Evolutionary conservation across 2,888 invertebrate species (phyloP).

Genomic region (Marronus borbonicus): DNA sequence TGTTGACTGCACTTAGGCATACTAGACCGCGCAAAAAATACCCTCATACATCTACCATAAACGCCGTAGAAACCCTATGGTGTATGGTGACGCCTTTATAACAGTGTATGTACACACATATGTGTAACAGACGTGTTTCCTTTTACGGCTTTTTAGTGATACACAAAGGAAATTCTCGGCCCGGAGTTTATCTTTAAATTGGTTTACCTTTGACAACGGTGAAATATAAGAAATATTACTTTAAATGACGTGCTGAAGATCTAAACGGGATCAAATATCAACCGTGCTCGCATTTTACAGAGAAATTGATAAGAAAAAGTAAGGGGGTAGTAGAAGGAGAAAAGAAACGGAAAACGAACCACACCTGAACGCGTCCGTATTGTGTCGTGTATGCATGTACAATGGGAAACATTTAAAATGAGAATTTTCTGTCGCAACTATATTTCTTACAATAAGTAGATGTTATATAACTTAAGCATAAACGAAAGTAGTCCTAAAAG

Average conservation of each 20-base stretch:
- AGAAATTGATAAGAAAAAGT: conserved; percentile 47
- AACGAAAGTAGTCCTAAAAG: too few relatives aligned
- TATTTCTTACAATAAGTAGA: too few relatives aligned
- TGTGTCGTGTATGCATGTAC: too few relatives aligned
- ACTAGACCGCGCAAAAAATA: too few relatives aligned
- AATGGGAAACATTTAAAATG: too few relatives aligned
- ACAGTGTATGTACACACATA: too few relatives aligned
- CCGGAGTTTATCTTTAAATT: conserved; percentile 52
- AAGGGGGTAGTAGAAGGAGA: background rate
- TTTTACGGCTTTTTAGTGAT: conserved; percentile 47
- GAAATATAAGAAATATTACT: conserved; percentile 57
- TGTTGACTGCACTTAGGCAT: too few relatives aligned
- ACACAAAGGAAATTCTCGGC: conserved; percentile 51
- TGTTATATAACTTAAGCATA: too few relatives aligned
- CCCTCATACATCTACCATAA: too few relatives aligned
- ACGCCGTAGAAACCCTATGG: too few relatives aligned
- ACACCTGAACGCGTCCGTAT: background rate
- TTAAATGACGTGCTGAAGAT: conserved; percentile 54
- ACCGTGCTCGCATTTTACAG: conserved; percentile 45
- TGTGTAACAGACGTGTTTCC: conserved; percentile 7
- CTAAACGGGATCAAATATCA: conserved; percentile 49
- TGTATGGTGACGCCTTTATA: too few relatives aligned
- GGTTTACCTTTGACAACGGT: conserved; percentile 55
- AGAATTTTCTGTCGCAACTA: too few relatives aligned
- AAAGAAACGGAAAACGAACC: conserved; percentile 1